Evolutionary conservation across 1,140 invertebrate genomes (phyloP).

Genomic region (Augochlora pura): DNA sequence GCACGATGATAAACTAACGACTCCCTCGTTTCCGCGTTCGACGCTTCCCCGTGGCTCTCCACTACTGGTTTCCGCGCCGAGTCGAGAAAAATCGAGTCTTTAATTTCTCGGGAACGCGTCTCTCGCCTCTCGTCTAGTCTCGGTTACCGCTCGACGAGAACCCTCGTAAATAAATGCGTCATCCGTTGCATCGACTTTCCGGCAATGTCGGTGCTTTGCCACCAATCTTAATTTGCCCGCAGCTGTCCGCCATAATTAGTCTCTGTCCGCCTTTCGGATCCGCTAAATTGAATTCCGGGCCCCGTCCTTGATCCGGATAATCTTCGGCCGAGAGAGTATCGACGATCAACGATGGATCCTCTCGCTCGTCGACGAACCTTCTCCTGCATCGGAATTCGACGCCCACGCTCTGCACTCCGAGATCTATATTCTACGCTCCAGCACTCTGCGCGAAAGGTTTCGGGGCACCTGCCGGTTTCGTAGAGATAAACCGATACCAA

Average conservation of each 20-base stretch:
- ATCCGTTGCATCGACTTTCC: neutral
- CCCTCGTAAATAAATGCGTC: constrained; percentile 19
- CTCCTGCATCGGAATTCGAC: no score
- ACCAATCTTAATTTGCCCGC: constrained; percentile 33
- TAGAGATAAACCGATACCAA: no score
- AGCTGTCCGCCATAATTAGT: neutral
- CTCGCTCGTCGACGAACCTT: no score
- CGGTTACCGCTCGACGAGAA: neutral
- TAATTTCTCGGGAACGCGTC: neutral
- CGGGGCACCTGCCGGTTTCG: no score
- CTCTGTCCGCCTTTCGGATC: constrained; percentile 7
- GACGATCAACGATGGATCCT: no score
- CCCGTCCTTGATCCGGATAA: no score
- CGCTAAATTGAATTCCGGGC: neutral
- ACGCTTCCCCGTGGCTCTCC: neutral
- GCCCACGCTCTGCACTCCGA: no score
- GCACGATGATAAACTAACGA: constrained; percentile 23
- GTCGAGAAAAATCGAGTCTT: neutral
- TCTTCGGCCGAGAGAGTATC: no score
- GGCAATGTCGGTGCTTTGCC: constrained; percentile 6
- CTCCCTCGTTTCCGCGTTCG: constrained; percentile 15
- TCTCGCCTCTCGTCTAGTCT: no score
- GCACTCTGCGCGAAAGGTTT: no score
- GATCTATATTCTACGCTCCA: no score
- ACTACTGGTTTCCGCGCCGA: constrained; percentile 10